Conservation (phyloP, 2,113 vertebrate genomes). For the Piaya cayana region DNA sequence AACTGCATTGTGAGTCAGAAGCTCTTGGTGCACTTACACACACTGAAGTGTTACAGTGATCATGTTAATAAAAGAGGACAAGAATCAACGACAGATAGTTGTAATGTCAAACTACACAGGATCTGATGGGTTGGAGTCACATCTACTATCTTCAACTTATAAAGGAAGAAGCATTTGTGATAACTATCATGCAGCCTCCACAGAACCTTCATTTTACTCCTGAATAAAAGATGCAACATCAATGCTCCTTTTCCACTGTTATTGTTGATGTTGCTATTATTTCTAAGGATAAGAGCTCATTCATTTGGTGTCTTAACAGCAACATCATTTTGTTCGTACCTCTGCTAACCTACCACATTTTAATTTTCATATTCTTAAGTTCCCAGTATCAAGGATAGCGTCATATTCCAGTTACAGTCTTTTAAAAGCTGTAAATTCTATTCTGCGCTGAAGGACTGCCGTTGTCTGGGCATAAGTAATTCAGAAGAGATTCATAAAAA, state of each 20-base stretch:
- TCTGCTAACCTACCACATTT: neutral
- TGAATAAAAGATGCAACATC: rapidly evolving
- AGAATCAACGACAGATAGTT: neutral
- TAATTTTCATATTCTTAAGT: neutral
- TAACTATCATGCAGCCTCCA: neutral
- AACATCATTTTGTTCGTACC: neutral
- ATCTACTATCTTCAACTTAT: neutral
- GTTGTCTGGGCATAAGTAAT: neutral
- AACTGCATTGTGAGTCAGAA: neutral
- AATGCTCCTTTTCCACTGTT: neutral
- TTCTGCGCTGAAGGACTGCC: neutral
- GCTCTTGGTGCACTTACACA: neutral
- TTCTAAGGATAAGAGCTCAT: neutral
- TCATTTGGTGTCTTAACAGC: neutral
- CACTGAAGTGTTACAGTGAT: neutral
- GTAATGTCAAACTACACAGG: neutral
- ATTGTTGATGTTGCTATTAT: neutral
- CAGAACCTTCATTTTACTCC: neutral
- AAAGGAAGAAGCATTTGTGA: neutral
- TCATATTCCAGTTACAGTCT: neutral
- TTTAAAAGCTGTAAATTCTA: neutral
- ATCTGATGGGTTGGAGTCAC: neutral
- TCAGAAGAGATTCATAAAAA: slow-evolving; percentile 34
- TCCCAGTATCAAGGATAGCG: neutral
- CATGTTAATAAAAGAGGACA: neutral